These are phyloP conservation scores for Dryoscopus gambensis DNA, from an alignment of 2,113 vertebrate species.

Conservation along the genomic window DNA sequence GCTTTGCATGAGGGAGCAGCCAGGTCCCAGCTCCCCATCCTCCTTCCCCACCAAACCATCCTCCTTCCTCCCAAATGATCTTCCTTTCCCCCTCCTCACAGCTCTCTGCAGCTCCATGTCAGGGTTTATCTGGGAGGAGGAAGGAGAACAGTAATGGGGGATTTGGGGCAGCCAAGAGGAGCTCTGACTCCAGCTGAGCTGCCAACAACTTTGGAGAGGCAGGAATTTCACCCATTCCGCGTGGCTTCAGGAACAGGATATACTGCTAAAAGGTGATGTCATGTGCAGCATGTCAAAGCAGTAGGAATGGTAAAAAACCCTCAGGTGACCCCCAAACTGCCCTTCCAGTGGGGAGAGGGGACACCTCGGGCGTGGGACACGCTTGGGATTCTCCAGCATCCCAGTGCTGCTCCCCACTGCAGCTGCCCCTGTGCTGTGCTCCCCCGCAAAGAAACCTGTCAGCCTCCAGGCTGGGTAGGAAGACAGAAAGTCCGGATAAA, in stretches of 20 bases:
- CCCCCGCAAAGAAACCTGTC: background rate
- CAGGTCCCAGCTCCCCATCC: background rate
- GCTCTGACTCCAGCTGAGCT: background rate
- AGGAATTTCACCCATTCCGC: background rate
- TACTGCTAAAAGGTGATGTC: background rate
- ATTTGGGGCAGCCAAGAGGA: background rate
- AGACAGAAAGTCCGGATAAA: background rate
- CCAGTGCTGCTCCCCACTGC: background rate
- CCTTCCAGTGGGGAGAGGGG: background rate
- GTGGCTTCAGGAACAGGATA: background rate
- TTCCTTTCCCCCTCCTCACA: background rate
- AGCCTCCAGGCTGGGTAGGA: background rate
- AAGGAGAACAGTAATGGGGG: background rate
- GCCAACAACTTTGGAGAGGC: background rate
- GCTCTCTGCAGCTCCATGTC: background rate
- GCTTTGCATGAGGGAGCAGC: background rate
- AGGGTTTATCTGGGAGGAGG: background rate
- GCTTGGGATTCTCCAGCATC: background rate
- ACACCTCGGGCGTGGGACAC: fast-evolving
- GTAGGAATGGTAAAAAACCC: background rate
- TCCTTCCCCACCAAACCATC: background rate
- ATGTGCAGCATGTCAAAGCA: fast-evolving
- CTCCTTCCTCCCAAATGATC: background rate
- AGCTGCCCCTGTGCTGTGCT: background rate
- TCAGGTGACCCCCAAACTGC: background rate